phyloP scores from a whole-genome alignment of 2,888 invertebrate species.

The Tolmerus cingulatus region DNA sequence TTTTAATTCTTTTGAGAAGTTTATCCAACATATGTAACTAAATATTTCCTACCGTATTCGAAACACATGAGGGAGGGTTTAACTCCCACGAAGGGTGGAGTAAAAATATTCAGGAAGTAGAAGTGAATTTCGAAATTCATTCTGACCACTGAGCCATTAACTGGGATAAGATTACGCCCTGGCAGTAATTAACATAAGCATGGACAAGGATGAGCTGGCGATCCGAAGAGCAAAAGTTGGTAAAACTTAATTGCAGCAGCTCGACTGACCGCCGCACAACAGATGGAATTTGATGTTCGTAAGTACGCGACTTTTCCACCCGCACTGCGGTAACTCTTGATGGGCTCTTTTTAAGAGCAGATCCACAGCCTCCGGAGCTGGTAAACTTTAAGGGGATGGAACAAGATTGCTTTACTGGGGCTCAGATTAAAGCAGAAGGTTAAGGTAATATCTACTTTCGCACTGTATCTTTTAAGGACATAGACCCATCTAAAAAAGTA shows the following conservation, averaged over 20 bases:
- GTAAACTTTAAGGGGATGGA: neutral
- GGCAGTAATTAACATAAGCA: conserved; percentile 35
- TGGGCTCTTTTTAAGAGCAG: neutral
- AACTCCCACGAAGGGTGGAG: neutral
- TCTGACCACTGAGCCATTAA: conserved; percentile 29
- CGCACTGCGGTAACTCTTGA: neutral
- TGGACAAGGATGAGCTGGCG: neutral
- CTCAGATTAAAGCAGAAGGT: neutral
- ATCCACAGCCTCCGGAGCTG: neutral
- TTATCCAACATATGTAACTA: neutral
- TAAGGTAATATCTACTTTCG: neutral
- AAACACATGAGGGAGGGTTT: neutral
- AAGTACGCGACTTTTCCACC: conserved; percentile 8
- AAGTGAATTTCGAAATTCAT: conserved; percentile 24
- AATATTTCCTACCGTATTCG: neutral
- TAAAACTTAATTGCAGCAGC: conserved; percentile 32
- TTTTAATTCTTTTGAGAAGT: neutral
- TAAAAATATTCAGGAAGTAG: neutral
- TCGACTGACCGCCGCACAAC: conserved; percentile 18
- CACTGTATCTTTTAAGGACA: neutral
- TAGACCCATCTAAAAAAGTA: neutral
- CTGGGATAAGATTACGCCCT: conserved; percentile 17
- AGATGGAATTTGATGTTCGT: conserved; percentile 28
- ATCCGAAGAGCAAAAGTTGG: conserved; percentile 10
- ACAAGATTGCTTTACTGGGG: neutral